phyloP scores from a whole-genome alignment of 2,113 vertebrate genomes.

The Cichladusa arquata region DNA sequence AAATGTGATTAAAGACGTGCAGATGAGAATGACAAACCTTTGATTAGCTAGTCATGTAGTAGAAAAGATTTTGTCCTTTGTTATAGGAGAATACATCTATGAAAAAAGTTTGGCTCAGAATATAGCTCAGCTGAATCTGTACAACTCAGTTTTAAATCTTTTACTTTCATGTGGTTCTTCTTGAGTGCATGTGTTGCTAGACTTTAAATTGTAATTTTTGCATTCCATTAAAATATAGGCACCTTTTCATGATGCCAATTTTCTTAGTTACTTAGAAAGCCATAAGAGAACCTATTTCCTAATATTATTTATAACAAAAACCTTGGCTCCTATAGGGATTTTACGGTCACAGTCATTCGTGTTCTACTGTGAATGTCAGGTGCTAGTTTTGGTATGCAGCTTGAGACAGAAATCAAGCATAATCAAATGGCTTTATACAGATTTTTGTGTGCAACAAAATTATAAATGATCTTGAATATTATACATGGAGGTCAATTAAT shows the following conservation, averaged over 20 bases:
- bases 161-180: background rate
- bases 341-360: background rate
- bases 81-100: background rate
- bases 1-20: background rate
- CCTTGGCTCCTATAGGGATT: background rate
- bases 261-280: slow-evolving; percentile 3
- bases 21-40: background rate
- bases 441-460: background rate
- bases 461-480: slow-evolving; percentile 36
- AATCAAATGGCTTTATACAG: background rate
- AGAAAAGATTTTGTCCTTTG: background rate
- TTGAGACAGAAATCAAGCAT: slow-evolving; percentile 12
- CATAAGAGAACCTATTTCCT: background rate
- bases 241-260: background rate
- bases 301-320: slow-evolving; percentile 30
- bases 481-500: background rate
- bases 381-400: background rate
- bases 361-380: background rate
- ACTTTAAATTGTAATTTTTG: slow-evolving; percentile 7
- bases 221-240: background rate
- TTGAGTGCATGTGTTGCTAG: background rate
- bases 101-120: background rate
- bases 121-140: background rate
- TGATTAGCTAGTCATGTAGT: background rate
- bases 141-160: background rate